These are phyloP conservation scores for Elgaria multicarinata DNA, from an alignment of 2,113 vertebrate genomes.

Conservation along the genomic window DNA sequence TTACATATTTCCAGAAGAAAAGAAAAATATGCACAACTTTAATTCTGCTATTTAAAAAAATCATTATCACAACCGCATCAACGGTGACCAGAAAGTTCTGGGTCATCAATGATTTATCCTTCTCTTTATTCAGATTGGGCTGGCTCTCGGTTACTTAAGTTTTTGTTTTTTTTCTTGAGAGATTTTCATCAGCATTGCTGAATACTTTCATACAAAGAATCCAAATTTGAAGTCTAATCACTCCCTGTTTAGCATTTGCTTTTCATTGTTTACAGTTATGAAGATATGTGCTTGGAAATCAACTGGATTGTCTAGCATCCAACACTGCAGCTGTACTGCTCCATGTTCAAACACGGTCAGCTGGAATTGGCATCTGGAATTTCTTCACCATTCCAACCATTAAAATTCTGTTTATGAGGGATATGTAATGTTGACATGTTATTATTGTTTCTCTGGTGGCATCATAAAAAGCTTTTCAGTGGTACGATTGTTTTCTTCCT, in stretches of 20 bases:
- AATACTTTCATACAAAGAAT: constrained; percentile 24
- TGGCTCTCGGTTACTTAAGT: neutral
- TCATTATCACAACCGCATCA: constrained; percentile 15
- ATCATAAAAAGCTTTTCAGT: constrained; percentile 37
- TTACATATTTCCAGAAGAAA: neutral
- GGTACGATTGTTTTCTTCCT: constrained; percentile 34
- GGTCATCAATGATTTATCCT: neutral
- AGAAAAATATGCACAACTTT: constrained; percentile 20
- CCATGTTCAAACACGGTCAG: neutral
- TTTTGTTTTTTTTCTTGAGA: constrained; percentile 3
- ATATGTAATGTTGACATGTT: constrained; percentile 17
- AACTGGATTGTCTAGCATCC: constrained; percentile 35
- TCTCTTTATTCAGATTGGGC: constrained; percentile 26
- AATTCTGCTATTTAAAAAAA: constrained; percentile 19
- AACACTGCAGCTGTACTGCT: constrained; percentile 28
- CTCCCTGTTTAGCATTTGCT: constrained; percentile 12
- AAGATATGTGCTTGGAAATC: constrained; percentile 40
- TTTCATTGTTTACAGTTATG: constrained; percentile 5
- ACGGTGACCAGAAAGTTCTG: neutral
- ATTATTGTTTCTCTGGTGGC: constrained; percentile 27
- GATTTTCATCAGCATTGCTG: constrained; percentile 39
- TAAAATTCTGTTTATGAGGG: constrained; percentile 38
- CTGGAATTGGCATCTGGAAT: constrained; percentile 33
- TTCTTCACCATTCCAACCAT: constrained; percentile 31
- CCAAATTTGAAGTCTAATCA: constrained; percentile 40